Percentiles rank a stretch among this genome's conserved stretches.
Conservation (phyloP, 2,113 vertebrate genomes). For the Lamprotornis superbus region DNA sequence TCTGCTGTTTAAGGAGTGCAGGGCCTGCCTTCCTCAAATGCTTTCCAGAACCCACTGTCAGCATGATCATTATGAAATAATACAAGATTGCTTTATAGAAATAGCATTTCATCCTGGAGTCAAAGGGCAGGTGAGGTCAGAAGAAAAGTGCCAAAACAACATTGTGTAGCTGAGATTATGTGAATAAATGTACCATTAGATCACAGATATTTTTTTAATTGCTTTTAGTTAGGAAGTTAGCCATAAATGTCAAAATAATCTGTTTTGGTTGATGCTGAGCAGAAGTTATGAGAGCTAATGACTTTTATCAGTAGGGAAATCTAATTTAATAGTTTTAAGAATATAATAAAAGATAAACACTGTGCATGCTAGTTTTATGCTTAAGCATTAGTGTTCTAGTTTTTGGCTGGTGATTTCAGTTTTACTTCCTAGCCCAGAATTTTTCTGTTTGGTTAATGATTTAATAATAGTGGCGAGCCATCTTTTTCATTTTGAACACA, state of each 20-base stretch:
- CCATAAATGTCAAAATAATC: constrained; percentile 20
- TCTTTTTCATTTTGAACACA: constrained; percentile 65
- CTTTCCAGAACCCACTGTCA: constrained; percentile 5
- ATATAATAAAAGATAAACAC: background rate
- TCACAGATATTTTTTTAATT: constrained; percentile 20
- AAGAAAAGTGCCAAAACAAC: background rate
- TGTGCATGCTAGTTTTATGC: background rate
- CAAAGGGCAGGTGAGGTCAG: background rate
- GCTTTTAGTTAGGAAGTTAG: constrained; percentile 42
- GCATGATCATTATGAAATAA: background rate
- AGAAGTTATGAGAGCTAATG: constrained; percentile 9
- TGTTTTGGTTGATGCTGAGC: constrained; percentile 23
- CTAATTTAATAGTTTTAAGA: constrained; percentile 11
- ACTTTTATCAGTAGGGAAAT: constrained; percentile 41
- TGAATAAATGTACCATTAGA: background rate
- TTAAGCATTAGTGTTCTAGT: constrained; percentile 32
- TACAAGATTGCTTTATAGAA: background rate
- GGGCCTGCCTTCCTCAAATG: background rate
- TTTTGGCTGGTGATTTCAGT: constrained; percentile 45
- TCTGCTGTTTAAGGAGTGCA: background rate
- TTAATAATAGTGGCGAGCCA: constrained; percentile 59
- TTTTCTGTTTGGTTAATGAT: constrained; percentile 65
- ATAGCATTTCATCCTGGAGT: background rate
- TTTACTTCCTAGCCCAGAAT: constrained; percentile 50
- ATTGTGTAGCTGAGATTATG: background rate